phyloP scores from a whole-genome alignment of 2,797 vertebrate species.

The Hirundo rustica region DNA sequence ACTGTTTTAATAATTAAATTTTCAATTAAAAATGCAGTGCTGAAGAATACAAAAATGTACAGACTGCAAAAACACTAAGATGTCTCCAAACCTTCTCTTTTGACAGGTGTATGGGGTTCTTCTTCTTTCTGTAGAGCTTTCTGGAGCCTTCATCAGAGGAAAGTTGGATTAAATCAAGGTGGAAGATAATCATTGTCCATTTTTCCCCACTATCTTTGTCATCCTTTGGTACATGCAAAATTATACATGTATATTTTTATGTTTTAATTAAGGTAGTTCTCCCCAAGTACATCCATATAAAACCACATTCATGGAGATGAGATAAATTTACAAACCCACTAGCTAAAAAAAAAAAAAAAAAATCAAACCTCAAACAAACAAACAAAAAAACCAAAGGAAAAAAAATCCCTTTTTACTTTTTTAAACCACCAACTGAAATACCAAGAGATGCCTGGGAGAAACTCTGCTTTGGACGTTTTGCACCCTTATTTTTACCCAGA shows the following conservation, averaged over 20 bases:
- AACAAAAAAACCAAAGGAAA: not conserved
- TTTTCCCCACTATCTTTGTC: not conserved
- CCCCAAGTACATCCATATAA: not conserved
- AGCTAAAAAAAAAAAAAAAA: not conserved
- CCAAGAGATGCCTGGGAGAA: not conserved
- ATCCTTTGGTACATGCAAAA: not conserved
- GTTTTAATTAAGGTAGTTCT: not conserved
- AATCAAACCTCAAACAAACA: not conserved
- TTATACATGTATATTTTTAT: not conserved
- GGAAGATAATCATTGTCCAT: not conserved
- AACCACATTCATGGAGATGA: not conserved
- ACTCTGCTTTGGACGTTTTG: not conserved
- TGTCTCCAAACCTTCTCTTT: not conserved
- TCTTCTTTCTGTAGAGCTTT: not conserved
- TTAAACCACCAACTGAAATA: not conserved
- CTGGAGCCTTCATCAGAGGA: not conserved
- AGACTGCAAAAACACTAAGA: not conserved
- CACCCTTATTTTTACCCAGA: not conserved
- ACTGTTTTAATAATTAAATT: not conserved
- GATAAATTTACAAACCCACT: not conserved
- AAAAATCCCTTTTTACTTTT: not conserved
- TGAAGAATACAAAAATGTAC: not conserved
- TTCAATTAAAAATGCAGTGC: not conserved
- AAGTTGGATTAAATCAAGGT: not conserved
- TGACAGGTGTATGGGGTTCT: not conserved